phyloP scores from a whole-genome alignment of 2,797 vertebrate species.

The Macropus fuliginosus region DNA sequence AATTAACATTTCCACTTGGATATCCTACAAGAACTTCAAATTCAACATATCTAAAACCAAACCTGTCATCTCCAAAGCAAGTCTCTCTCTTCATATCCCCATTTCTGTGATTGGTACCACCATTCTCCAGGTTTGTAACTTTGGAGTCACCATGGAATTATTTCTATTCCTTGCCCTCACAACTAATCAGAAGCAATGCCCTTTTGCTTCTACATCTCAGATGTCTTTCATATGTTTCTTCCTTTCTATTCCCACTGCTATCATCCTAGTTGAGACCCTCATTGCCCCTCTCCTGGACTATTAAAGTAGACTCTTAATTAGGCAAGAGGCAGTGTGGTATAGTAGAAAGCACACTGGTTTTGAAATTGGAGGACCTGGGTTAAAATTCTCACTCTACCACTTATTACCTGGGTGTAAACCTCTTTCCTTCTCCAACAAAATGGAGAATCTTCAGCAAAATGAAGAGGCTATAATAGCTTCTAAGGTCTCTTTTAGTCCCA shows the following conservation, averaged over 20 bases:
- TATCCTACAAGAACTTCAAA: background rate
- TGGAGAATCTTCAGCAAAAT: background rate
- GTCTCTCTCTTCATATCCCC: background rate
- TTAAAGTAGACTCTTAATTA: background rate
- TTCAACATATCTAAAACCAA: background rate
- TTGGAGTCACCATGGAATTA: background rate
- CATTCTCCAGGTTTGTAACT: background rate
- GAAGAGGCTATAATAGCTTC: background rate
- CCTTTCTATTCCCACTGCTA: background rate
- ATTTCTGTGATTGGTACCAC: background rate
- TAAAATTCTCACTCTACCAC: background rate
- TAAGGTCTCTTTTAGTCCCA: background rate
- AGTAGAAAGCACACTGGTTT: background rate
- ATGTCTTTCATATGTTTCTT: background rate
- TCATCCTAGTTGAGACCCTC: background rate
- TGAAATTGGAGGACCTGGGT: background rate
- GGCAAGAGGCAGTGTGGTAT: background rate
- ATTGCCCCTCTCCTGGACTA: background rate
- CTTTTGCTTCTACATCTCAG: background rate
- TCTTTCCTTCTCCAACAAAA: background rate
- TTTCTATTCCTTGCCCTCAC: background rate
- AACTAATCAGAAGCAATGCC: background rate
- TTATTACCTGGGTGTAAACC: background rate
- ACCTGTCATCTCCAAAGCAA: background rate
- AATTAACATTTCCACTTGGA: background rate